phyloP scores from a whole-genome alignment of 2,888 invertebrate species.

The Drosophila fulvimacula region DNA sequence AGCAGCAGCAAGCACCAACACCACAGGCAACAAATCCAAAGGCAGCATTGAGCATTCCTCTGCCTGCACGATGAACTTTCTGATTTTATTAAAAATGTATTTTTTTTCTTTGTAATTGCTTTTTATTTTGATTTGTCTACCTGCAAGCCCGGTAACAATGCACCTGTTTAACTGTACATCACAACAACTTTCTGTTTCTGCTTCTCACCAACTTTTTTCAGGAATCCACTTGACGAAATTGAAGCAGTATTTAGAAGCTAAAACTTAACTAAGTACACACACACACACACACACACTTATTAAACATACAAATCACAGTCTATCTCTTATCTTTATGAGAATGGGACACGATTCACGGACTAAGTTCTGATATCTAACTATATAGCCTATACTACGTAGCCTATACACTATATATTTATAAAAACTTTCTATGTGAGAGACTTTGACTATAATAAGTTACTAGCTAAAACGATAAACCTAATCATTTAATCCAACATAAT shows the following conservation, averaged over 20 bases:
- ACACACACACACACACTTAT: conserved; percentile 32
- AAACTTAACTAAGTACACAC: conserved; percentile 64
- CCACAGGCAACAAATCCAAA: conserved; percentile 36
- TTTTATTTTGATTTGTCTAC: conserved; percentile 5
- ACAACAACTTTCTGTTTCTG: conserved; percentile 65
- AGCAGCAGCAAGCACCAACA: conserved; percentile 13
- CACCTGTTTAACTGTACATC: conserved; percentile 62
- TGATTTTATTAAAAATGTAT: conserved; percentile 9
- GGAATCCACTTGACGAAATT: conserved; percentile 85
- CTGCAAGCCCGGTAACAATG: conserved; percentile 32
- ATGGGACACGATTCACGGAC: conserved; percentile 66
- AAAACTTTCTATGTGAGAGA: conserved; percentile 54
- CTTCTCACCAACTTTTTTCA: conserved; percentile 75
- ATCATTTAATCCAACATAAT: conserved; percentile 31
- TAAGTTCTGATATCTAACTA: conserved; percentile 51
- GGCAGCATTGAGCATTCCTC: conserved; percentile 26
- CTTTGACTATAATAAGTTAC: conserved; percentile 63
- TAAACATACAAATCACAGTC: conserved; percentile 11
- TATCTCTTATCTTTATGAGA: conserved; percentile 46
- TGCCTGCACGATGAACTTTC: conserved; percentile 15
- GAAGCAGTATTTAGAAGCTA: conserved; percentile 85
- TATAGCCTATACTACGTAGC: conserved; percentile 42
- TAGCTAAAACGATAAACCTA: conserved; percentile 31
- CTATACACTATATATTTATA: conserved; percentile 6
- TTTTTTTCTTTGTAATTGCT: conserved; percentile 13